These are phyloP conservation scores for Macrosteles quadrilineatus DNA, from an alignment of 1,140 invertebrate species.

Conservation along the genomic window DNA sequence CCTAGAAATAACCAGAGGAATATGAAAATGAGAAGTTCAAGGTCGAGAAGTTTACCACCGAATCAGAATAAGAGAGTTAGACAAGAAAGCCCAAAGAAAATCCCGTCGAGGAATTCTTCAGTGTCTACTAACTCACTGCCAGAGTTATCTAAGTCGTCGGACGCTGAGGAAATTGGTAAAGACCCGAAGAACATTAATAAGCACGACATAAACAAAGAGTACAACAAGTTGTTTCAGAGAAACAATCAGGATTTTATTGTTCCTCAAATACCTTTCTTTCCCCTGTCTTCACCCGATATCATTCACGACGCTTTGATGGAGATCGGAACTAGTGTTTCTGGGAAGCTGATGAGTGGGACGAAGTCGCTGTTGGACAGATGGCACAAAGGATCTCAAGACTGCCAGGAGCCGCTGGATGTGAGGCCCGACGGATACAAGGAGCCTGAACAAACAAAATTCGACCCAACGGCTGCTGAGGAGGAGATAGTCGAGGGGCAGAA, in stretches of 20 bases:
- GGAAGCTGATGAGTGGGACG: conserved; percentile 54
- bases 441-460: neutral
- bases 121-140: conserved; percentile 17
- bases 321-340: conserved; percentile 52
- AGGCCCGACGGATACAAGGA: neutral
- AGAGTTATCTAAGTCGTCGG: conserved; percentile 7
- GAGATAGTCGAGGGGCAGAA: conserved; percentile 26
- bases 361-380: conserved; percentile 56
- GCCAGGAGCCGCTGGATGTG: neutral
- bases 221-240: conserved; percentile 7
- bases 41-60: conserved; percentile 30
- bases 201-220: conserved; percentile 16
- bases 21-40: conserved; percentile 42
- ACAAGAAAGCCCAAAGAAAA: conserved; percentile 13
- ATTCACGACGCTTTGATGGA: conserved; percentile 54
- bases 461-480: conserved; percentile 18
- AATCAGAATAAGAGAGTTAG: conserved; percentile 16
- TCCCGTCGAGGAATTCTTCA: neutral
- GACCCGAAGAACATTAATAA: neutral
- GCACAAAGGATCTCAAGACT: conserved; percentile 25
- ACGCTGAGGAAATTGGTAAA: neutral
- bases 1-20: conserved; percentile 38
- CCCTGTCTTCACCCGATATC: conserved; percentile 40
- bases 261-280: conserved; percentile 40
- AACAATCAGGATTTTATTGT: conserved; percentile 17